Evolutionary conservation across 2,113 vertebrate species (phyloP).

Genomic region (Quiscalus mexicanus): DNA sequence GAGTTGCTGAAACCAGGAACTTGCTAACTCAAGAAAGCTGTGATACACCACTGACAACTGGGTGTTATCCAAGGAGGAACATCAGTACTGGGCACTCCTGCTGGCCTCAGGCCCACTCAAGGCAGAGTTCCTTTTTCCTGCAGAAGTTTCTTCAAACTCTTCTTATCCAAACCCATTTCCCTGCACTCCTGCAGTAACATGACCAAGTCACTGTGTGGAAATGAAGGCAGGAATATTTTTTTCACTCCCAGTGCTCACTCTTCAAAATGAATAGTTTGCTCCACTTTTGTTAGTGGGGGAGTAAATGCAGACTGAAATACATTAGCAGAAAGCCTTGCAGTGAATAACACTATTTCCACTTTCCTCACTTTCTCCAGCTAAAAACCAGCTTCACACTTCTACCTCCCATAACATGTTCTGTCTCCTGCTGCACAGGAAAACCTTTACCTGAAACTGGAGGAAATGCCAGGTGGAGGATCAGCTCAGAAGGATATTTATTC

Average conservation of each 20-base stretch:
- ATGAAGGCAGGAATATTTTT: slow-evolving; percentile 8
- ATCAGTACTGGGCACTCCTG: not conserved
- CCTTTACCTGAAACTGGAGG: not conserved
- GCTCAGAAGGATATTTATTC: not conserved
- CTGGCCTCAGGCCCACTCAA: not conserved
- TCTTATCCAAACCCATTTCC: not conserved
- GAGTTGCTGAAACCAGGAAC: not conserved
- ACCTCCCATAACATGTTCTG: not conserved
- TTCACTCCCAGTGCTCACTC: not conserved
- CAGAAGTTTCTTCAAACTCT: not conserved
- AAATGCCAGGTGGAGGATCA: not conserved
- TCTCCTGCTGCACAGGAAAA: not conserved
- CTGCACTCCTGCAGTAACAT: not conserved
- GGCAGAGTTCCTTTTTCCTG: not conserved
- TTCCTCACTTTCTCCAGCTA: not conserved
- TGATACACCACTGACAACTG: not conserved
- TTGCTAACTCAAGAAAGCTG: not conserved
- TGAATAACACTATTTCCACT: slow-evolving; percentile 11
- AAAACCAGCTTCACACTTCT: not conserved
- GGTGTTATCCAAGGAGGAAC: not conserved
- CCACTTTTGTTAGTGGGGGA: not conserved
- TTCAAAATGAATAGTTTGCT: not conserved
- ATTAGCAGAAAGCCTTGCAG: not conserved
- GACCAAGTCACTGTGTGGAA: not conserved
- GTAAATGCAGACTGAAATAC: not conserved